Evolutionary conservation across 2,113 vertebrate genomes (phyloP), one percentile per base, ranked within the genome.

Genomic region (Rhipidura dahli): DNA sequence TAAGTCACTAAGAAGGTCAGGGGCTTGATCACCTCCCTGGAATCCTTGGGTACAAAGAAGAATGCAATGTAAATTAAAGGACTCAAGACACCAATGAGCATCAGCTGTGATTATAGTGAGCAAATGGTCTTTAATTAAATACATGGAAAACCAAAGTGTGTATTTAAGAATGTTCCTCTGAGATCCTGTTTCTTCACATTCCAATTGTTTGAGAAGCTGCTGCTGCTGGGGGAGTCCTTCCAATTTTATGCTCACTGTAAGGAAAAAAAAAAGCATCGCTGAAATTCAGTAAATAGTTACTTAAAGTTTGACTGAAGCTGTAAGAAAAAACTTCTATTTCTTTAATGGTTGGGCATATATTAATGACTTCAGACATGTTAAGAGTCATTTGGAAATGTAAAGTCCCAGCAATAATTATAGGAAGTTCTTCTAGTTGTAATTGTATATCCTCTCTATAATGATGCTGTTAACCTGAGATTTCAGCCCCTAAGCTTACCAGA

Each of bases 401-500:
- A 93, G 22, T 44, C 76, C 51, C 24, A 37, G 71, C 57, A 78
- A 19, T 70, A 61, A 77, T 90, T 93, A 91, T 83, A 84, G 72
- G 50, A 85, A 96, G 30, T 73, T 42, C 30, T 80, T 77, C 54
- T 27, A 44, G 37, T 45, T 87, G 21, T 86, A 95, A 82, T 83
- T 90, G 61, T 71, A 30, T 93, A 91, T 91, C 40, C 59, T 75
- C 47, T 90, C 75, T 83, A 70, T 93, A 96, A 96, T 69, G 78
- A 91, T 60, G 56, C 44, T 65, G 49, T 89, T 96, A 96, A 96
- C 87, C 70, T 80, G 77, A 90, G 64, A 91, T 89, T 94, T 95
- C 81, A 96, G 91, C 87, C 87, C 72, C 57, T 71, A 80, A 97
- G 80, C 51, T 91, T 79, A 44, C 45, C 68, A 93, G 89, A 92